phyloP scores from a whole-genome alignment of 2,888 invertebrate genomes.

The Physocephala rufipes region DNA sequence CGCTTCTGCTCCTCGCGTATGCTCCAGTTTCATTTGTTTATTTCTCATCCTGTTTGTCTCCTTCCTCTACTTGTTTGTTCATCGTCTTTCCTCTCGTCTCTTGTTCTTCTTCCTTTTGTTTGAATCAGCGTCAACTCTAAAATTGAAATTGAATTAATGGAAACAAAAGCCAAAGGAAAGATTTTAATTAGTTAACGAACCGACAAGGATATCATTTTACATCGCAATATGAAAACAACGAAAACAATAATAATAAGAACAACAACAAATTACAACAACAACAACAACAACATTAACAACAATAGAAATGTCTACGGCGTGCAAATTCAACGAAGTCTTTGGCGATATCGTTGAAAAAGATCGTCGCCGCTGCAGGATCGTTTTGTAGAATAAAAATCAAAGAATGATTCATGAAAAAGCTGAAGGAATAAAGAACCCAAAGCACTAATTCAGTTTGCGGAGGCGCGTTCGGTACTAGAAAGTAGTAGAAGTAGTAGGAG shows the following conservation, averaged over 20 bases:
- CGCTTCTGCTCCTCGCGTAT: too few species aligned
- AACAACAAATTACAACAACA: not conserved
- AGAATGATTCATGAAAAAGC: too few species aligned
- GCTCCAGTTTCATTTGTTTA: too few species aligned
- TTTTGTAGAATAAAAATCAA: too few species aligned
- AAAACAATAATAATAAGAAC: too few species aligned
- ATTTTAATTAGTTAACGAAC: constrained; percentile 50
- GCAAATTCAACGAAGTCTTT: too few species aligned
- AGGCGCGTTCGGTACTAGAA: too few species aligned
- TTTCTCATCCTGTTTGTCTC: not conserved
- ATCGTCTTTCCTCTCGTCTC: not conserved
- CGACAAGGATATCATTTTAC: constrained; percentile 50
- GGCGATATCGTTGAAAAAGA: too few species aligned
- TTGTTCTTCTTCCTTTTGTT: not conserved
- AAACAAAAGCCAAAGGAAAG: constrained; percentile 43
- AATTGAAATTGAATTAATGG: constrained; percentile 35
- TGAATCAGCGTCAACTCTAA: not conserved
- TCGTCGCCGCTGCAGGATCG: too few species aligned
- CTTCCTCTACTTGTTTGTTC: not conserved
- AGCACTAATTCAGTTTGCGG: too few species aligned
- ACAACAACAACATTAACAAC: not conserved
- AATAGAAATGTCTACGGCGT: not conserved
- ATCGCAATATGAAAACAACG: constrained; percentile 8
- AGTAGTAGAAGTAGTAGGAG: too few species aligned
- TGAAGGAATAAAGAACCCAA: too few species aligned